Conservation (phyloP, 1,140 invertebrate genomes). For the Pseudomyrmex gracilis region DNA sequence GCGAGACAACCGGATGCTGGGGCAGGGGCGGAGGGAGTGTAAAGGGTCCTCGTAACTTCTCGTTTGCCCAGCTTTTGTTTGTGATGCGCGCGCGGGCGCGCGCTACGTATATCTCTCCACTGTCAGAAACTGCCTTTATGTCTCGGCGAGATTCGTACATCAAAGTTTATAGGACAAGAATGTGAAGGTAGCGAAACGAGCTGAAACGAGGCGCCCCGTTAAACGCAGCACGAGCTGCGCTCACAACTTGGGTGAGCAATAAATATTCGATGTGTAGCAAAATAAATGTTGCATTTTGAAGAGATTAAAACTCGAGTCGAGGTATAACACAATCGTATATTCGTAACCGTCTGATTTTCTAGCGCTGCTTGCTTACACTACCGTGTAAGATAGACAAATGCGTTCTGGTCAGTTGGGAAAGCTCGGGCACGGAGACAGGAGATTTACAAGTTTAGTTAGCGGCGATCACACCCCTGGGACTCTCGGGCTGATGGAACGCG, state of each 20-base stretch:
- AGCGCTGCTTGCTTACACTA: constrained; percentile 48
- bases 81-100: constrained; percentile 57
- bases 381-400: constrained; percentile 82
- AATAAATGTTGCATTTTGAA: too few relatives aligned
- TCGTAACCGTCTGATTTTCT: constrained; percentile 26
- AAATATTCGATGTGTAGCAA: constrained; percentile 6
- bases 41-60: constrained; percentile 76
- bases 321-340: not conserved
- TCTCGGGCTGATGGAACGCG: constrained; percentile 59
- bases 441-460: constrained; percentile 85
- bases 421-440: constrained; percentile 74
- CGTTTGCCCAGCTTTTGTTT: constrained; percentile 75
- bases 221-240: constrained; percentile 22
- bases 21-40: constrained; percentile 47
- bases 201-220: constrained; percentile 13
- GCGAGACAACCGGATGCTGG: constrained; percentile 72
- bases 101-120: constrained; percentile 44
- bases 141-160: constrained; percentile 40
- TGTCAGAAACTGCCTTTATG: constrained; percentile 48
- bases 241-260: too few relatives aligned
- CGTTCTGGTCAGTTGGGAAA: constrained; percentile 83
- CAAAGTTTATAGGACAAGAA: constrained; percentile 48
- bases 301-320: not conserved
- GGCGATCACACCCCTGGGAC: constrained; percentile 83
- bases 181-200: constrained; percentile 23